A percentile compares a stretch with the other conserved stretches of the same genome.
Conservation (phyloP, 2,888 invertebrate genomes). For the Cephus rjabovi region DNA sequence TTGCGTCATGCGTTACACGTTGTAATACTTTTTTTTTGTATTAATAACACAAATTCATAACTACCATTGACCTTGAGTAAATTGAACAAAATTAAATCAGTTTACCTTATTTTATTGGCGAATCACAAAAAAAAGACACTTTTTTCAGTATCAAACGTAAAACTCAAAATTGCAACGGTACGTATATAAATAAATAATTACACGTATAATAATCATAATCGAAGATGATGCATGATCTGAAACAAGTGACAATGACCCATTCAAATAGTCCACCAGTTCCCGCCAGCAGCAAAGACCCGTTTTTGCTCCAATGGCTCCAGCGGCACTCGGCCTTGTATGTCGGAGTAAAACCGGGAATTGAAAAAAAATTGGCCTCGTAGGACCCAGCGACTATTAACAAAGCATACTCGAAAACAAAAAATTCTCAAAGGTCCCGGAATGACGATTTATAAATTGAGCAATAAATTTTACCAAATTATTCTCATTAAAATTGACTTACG, state of each 20-base stretch:
- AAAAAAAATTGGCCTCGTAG: not conserved
- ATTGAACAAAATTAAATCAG: not conserved
- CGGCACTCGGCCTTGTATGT: not conserved
- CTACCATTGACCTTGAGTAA: not conserved
- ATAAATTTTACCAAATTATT: not conserved
- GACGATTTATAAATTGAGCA: not conserved
- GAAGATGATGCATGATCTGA: not conserved
- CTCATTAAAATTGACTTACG: not conserved
- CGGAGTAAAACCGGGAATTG: not conserved
- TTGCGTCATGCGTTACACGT: not conserved
- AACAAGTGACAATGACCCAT: slow-evolving; percentile 4
- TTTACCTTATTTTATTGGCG: not conserved
- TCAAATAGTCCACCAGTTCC: not conserved
- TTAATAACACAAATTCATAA: not conserved
- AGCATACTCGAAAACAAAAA: not conserved
- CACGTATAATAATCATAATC: not conserved
- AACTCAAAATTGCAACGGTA: not conserved
- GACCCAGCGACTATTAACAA: not conserved
- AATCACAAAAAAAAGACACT: not conserved
- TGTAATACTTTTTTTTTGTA: not conserved
- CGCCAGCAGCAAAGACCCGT: not conserved
- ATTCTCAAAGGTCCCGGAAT: not conserved
- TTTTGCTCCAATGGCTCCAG: slow-evolving; percentile 4
- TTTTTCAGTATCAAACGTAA: not conserved
- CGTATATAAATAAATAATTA: not conserved